These are phyloP conservation scores for Centruroides vittatus DNA, from an alignment of 1,140 invertebrate species.

Conservation along the genomic window DNA sequence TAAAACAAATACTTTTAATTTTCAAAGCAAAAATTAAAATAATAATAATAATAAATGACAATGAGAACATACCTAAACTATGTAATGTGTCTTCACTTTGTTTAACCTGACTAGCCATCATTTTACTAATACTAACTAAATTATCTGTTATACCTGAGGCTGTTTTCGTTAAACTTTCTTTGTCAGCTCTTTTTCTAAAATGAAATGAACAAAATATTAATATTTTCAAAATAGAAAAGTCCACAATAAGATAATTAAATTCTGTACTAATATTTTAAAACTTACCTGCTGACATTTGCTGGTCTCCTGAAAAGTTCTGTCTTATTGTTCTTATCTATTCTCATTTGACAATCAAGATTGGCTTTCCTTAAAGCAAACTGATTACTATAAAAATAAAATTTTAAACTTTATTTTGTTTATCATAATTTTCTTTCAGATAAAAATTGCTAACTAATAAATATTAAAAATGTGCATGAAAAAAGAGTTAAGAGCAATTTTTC, in stretches of 20 bases:
- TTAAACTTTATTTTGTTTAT: no score
- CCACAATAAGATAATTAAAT: no score
- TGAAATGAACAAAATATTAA: no score
- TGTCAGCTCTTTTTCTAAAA: constrained; percentile 7
- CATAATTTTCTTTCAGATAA: no score
- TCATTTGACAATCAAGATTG: constrained; percentile 25
- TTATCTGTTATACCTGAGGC: constrained; percentile 58
- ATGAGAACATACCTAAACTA: constrained; percentile 44
- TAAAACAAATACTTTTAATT: background rate
- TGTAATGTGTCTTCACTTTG: constrained; percentile 70
- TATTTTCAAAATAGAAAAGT: no score
- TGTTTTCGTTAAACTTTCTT: constrained; percentile 17
- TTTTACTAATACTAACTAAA: constrained; percentile 62
- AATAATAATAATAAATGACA: background rate
- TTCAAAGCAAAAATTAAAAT: background rate
- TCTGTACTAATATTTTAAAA: no score
- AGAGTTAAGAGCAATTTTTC: no score
- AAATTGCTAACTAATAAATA: no score
- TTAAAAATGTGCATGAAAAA: no score
- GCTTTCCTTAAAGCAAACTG: constrained; percentile 28
- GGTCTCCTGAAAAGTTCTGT: constrained; percentile 21
- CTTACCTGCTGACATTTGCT: no score
- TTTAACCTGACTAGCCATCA: constrained; percentile 70
- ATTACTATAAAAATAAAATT: background rate
- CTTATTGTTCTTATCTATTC: constrained; percentile 26